Evolutionary conservation across 2,113 vertebrate species (phyloP), one percentile per base, ranked within the genome.

Genomic region (Nothobranchius kuhntae): DNA sequence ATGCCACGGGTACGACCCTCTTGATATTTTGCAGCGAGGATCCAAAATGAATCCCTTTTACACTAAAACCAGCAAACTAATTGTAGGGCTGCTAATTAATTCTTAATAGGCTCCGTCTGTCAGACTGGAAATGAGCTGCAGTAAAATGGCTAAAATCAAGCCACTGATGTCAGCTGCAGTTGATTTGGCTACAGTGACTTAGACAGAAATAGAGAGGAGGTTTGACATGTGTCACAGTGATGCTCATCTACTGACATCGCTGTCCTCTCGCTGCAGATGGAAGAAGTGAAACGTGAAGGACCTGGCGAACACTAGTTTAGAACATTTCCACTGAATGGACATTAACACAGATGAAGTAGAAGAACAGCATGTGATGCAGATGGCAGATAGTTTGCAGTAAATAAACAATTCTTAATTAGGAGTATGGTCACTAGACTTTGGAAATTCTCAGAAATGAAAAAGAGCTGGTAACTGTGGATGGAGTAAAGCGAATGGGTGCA

Each of bases 21-120:
- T 53, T 66, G 75, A 73, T 62, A 67, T 42, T 15, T 38, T 26
- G 42, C 66, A 30, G 52, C 17, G n/a, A 45, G 35, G 60, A 63
- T 74, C 69, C 47, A 83, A 40, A 83, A 85, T 73, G 21, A 77
- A 78, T 73, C 64, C 50, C 7, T 60, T 68, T 69, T 64, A 35
- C 54, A 51, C 61, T 44, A 21, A 76, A 81, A 69, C 53, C 46
- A 57, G 65, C 68, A 78, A 75, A 78, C 71, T 80, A 78, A 87
- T 83, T 86, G 75, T 47, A 40, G 46, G 13, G 73, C 57, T 61
- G 67, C 71, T 85, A 77, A 85, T 84, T 80, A 79, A 80, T 83
- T 86, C 54, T 68, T 87, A 74, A 90, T 80, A 63, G 40, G 36
- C 61, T 65, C 64, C 44, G 45, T 85, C 82, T 71, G 78, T 78